Evolutionary conservation across 2,113 vertebrate genomes (phyloP), one percentile per base, ranked within the genome.

Genomic region (Prietella phreatophila): DNA sequence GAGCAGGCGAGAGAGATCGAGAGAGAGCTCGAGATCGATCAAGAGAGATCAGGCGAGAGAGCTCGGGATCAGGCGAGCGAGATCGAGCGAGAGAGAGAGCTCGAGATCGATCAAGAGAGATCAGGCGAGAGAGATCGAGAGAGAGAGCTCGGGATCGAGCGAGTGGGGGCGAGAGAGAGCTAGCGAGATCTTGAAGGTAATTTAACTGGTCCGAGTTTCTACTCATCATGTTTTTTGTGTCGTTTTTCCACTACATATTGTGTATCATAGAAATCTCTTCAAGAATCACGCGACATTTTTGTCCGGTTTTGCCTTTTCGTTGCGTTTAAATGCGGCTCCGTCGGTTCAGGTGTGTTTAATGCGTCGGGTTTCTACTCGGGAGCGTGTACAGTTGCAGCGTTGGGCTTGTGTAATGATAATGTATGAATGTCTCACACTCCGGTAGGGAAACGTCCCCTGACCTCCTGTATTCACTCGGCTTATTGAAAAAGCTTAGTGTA

Each of bases 171-270:
- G 42, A 47, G 5, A 6, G 42, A 42, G 42, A 42, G 36, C 36
- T 1, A 69, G 30, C 17, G 30, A 69, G 36, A 83, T 39, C 65
- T 87, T 82, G 55, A 19, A n/a, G 30, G 55, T 73, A 2, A 19
- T 67, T 73, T 15, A 19, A 15, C 22, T 63, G 33, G 78, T 75
- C 84, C 88, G 78, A 27, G 30, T 61, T 82, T 85, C 67, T n/a
- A 17, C 25, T 10, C 1, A 15, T 4, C 33, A 63, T 42, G 63
- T 27, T 27, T 27, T 39, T 71, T 47, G 39, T 88, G 27, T 71
- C 17, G 30, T 67, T 67, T 63, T n/a, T 71, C 19, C 7, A 42
- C 5, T 42, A 4, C 39, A 55, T 60, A 14, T 55, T 22, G 60
- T 60, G 19, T 22, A 7, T 22, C 20, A 7, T 22, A 20, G 20